phyloP scores from a whole-genome alignment of 2,888 invertebrate species.

The Eupithecia abbreviata region DNA sequence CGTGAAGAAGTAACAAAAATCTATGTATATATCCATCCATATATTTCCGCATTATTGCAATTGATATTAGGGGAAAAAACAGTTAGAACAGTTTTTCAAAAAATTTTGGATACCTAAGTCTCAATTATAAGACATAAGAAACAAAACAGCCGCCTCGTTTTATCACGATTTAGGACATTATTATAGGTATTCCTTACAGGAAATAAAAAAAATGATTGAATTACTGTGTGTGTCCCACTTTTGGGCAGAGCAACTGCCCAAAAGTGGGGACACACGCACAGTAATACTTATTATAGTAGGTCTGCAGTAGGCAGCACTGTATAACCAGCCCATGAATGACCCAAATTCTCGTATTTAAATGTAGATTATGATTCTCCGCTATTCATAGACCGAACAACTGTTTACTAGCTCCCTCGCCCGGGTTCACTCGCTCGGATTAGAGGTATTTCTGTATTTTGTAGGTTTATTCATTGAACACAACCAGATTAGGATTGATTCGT shows the following conservation, averaged over 20 bases:
- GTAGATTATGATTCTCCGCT: slow-evolving; percentile 23
- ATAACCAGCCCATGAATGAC: slow-evolving; percentile 6
- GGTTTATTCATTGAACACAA: not conserved
- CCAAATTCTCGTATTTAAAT: slow-evolving; percentile 22
- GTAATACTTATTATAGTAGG: not conserved
- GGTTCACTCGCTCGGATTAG: not conserved
- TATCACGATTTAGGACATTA: not conserved
- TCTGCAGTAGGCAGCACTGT: not conserved
- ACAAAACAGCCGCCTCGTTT: not conserved
- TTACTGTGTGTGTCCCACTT: too few relatives aligned
- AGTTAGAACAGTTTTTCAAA: too few relatives aligned
- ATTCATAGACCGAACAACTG: slow-evolving; percentile 19
- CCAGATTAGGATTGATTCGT: not conserved
- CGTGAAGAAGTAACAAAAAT: not conserved
- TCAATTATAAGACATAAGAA: not conserved
- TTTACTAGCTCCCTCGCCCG: not conserved
- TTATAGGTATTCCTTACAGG: too few relatives aligned
- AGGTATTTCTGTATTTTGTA: not conserved
- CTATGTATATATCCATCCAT: not conserved
- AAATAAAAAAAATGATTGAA: too few relatives aligned
- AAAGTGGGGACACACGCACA: not conserved
- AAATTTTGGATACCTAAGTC: not conserved
- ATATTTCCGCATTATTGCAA: not conserved
- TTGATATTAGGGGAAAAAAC: not conserved
- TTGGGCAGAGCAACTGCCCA: too few relatives aligned